A percentile compares a stretch with the other conserved stretches of the same genome.
phyloP scores from a whole-genome alignment of 2,113 vertebrate genomes.

The Rhinoderma darwinii region DNA sequence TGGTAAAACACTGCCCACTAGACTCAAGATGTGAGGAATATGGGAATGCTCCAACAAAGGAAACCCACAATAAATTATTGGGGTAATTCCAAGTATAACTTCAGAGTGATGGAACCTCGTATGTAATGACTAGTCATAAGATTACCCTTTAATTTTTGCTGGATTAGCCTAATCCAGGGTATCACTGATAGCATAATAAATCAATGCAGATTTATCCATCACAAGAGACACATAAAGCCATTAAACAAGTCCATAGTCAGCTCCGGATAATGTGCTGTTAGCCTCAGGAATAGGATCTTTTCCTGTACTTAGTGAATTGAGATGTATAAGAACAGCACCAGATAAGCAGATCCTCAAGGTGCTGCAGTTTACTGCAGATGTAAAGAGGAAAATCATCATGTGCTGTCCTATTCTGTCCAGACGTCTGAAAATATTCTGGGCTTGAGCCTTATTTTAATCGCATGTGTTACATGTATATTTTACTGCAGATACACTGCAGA shows the following conservation, averaged over 20 bases:
- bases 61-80: neutral
- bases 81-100: neutral
- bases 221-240: constrained; percentile 42
- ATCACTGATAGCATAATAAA: neutral
- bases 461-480: too few relatives aligned
- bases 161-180: neutral
- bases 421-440: too few relatives aligned
- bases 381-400: neutral
- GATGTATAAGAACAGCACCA: neutral
- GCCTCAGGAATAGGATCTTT: constrained; percentile 16
- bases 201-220: constrained; percentile 17
- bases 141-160: neutral
- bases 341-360: constrained; percentile 10
- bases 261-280: constrained; percentile 7
- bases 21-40: too few relatives aligned
- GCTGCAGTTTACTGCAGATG: neutral
- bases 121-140: constrained; percentile 1
- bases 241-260: constrained; percentile 41
- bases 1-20: too few relatives aligned
- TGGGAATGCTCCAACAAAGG: too few relatives aligned
- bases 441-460: too few relatives aligned
- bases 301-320: constrained; percentile 14
- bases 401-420: neutral
- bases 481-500: too few relatives aligned
- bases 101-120: neutral